Evolutionary conservation across 2,113 vertebrate species (phyloP), one percentile per base, ranked within the genome.

Genomic region (Oreochromis niloticus): DNA sequence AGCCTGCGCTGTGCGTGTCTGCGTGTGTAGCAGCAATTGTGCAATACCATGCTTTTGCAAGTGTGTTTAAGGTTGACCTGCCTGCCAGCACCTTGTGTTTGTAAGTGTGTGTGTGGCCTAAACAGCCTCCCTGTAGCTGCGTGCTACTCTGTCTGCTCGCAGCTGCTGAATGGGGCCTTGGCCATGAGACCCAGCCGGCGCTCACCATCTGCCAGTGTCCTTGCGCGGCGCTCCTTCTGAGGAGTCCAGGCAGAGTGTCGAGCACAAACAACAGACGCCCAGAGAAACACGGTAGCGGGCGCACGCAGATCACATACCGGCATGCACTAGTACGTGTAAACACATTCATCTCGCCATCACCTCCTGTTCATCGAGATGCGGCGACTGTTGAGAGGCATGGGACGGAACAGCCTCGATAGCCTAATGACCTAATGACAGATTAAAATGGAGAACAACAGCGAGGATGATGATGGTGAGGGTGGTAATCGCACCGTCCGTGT

Each of bases 131-230:
- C 81, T 57, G 86, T 81, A 50, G 52, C 79, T 50, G 22, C 4
- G n/a, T 22, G 80, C 68, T 22, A 66, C 79, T 87, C 80, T 19
- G 80, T 54, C 81, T 54, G 88, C 83, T 94, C 83, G 81, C 85
- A 82, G 88, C 46, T 81, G 41, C 66, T 54, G 59, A 61, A 43
- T 7, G 16, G 34, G 39, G n/a, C 56, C 6, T 39, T 39, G 34
- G 61, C 34, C 61, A 39, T 7, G 61, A 88, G 52, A 83, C 84
- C 46, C 83, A 78, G 89, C 87, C 92, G 91, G 39, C 48, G 22
- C 85, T 81, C 10, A 63, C 94, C 94, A 94, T 94, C 94, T 95
- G 93, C 87, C 89, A 57, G 7, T 48, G 59, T 91, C 87, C 84
- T 94, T 30, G 80, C 2, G 1, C 41, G 43, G 52, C 3, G 46